Evolutionary conservation across 2,888 invertebrate genomes (phyloP).

Genomic region (Polymixis flavicincta): DNA sequence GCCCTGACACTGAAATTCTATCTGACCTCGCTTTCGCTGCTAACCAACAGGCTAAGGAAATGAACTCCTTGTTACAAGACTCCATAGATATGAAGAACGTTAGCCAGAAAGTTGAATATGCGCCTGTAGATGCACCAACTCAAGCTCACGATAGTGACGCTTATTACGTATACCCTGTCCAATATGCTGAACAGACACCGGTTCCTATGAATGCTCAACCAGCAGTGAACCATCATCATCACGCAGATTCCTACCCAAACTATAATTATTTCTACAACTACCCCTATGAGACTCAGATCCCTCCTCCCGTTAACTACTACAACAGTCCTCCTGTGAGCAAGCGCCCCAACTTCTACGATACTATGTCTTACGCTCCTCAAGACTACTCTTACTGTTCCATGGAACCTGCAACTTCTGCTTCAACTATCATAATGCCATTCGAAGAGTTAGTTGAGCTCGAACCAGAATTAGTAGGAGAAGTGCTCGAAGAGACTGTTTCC

Average conservation of each 20-base stretch:
- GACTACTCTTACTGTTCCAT: constrained; percentile 76
- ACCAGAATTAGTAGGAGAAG: constrained; percentile 83
- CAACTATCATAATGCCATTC: constrained; percentile 66
- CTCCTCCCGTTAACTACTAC: constrained; percentile 72
- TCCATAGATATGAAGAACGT: constrained; percentile 74
- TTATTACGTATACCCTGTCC: constrained; percentile 68
- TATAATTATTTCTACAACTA: constrained; percentile 72
- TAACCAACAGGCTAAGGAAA: constrained; percentile 82
- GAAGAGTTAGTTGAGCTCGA: constrained; percentile 77
- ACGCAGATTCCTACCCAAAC: constrained; percentile 65
- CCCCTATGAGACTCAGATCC: constrained; percentile 78
- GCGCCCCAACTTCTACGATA: constrained; percentile 81
- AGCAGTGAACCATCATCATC: constrained; percentile 63
- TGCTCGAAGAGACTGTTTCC: constrained; percentile 83
- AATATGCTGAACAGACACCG: constrained; percentile 62
- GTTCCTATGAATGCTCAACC: constrained; percentile 41
- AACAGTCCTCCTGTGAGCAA: constrained; percentile 74
- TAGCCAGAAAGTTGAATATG: constrained; percentile 68
- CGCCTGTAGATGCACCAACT: constrained; percentile 60
- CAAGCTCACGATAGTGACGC: constrained; percentile 49
- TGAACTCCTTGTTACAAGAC: constrained; percentile 79
- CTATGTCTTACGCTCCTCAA: constrained; percentile 75
- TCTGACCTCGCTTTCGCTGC: constrained; percentile 83
- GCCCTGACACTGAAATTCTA: constrained; percentile 84
- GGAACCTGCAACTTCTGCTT: constrained; percentile 76